A percentile compares a stretch with the other conserved stretches of the same genome.
phyloP scores from a whole-genome alignment of 2,888 invertebrate genomes.

The Trypoxylon attenuatum region DNA sequence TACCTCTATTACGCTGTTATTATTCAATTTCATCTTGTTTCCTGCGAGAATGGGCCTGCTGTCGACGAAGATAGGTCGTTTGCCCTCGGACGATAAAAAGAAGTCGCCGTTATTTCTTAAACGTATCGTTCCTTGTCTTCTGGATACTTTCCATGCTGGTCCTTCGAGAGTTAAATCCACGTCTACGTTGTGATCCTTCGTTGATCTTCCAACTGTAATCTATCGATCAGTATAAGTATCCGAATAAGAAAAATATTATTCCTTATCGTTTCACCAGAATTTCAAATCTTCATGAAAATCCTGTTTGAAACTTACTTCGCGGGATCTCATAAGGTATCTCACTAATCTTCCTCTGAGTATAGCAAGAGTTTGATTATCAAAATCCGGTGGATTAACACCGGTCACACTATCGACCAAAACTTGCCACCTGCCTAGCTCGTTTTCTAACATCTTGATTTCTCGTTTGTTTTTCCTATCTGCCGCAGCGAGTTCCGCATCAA shows the following conservation, averaged over 20 bases:
- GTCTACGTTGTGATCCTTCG: slow-evolving; percentile 92
- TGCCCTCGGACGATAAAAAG: slow-evolving; percentile 95
- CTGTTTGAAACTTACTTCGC: slow-evolving; percentile 80
- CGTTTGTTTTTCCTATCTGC: slow-evolving; percentile 86
- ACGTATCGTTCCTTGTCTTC: slow-evolving; percentile 93
- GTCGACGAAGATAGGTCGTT: slow-evolving; percentile 95
- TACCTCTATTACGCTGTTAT: slow-evolving; percentile 96
- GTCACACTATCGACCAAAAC: slow-evolving; percentile 93
- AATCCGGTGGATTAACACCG: slow-evolving; percentile 88
- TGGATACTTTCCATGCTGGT: slow-evolving; percentile 94
- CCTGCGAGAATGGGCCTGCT: slow-evolving; percentile 92
- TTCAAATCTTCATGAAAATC: background rate
- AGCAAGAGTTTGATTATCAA: slow-evolving; percentile 95
- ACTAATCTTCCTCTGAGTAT: slow-evolving; percentile 94
- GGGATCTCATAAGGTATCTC: slow-evolving; percentile 94
- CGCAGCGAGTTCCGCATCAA: slow-evolving; percentile 86
- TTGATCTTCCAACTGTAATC: slow-evolving; percentile 94
- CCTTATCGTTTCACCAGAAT: background rate
- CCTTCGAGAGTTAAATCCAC: slow-evolving; percentile 96
- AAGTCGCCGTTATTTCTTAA: slow-evolving; percentile 96
- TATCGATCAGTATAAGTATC: too few species aligned
- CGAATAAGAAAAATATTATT: background rate
- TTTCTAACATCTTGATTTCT: slow-evolving; percentile 92
- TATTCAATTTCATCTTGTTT: slow-evolving; percentile 91
- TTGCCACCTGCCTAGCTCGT: slow-evolving; percentile 93